These are phyloP conservation scores for Cotesia vestalis DNA, from an alignment of 1,140 invertebrate genomes.

Conservation along the genomic window DNA sequence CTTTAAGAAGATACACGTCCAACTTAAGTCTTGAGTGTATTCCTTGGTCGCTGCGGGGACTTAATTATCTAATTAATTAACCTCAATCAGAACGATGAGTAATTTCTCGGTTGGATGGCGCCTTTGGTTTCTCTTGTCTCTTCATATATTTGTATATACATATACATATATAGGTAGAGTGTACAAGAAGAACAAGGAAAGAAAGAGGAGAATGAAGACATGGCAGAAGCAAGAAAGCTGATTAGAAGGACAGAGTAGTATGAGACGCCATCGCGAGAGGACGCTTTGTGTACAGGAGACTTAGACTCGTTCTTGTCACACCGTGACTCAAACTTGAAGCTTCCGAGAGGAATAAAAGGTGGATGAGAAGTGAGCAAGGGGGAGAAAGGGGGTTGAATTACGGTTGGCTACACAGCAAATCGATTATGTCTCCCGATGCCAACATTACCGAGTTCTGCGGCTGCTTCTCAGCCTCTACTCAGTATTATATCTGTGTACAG, in stretches of 20 bases:
- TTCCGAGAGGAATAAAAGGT: too few species aligned
- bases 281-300: conserved; percentile 11
- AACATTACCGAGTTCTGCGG: conserved; percentile 24
- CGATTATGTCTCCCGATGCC: conserved; percentile 59
- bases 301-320: conserved; percentile 64
- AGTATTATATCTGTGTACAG: too few species aligned
- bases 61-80: conserved; percentile 70
- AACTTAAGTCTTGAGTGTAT: neutral
- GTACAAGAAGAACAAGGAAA: neutral
- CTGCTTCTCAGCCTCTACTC: conserved; percentile 24
- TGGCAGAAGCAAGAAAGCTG: too few species aligned
- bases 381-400: conserved; percentile 54
- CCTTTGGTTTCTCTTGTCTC: conserved; percentile 52
- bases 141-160: neutral
- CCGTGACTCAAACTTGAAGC: conserved; percentile 45
- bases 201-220: too few species aligned
- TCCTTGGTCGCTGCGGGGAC: conserved; percentile 45
- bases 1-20: conserved; percentile 4
- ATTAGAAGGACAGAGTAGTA: too few species aligned
- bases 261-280: too few species aligned
- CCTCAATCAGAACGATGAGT: conserved; percentile 68
- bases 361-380: conserved; percentile 18
- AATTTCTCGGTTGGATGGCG: conserved; percentile 66
- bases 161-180: neutral
- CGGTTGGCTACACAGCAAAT: conserved; percentile 65